Evolutionary conservation across 2,888 invertebrate species (phyloP), one percentile per base, ranked within the genome.

Genomic region (Julus scanicus): DNA sequence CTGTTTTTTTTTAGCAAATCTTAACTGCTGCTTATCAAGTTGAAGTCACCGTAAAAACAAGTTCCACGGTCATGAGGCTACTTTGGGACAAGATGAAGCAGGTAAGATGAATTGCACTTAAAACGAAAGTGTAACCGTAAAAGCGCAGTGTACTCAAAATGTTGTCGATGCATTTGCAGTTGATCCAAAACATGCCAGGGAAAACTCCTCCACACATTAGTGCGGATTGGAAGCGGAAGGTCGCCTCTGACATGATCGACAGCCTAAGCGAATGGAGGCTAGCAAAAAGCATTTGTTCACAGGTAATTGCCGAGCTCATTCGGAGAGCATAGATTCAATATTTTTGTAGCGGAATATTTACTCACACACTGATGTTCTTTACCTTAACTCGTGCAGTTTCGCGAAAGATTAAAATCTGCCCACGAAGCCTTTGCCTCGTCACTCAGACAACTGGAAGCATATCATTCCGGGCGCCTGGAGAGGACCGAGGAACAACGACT

Each of bases 401-500:
- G 95, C 90, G 96, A 97, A 90, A 94, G 95, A 86, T 93, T 97
- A 53, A 94, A 94, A 90, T 93, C 94, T 3, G 96, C 97, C 0
- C 97, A 97, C 91, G 96, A 96, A 91, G 92, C 95, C 0, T 97
- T 97, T 92, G 94, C 95, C 90, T 92, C 94, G 0, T 96, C 96
- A 15, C 93, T 97, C 88, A 93, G 94, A 44, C 94, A 95, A 71
- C 92, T 97, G 17, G 95, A 96, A 91, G 93, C 94, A 57, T 95
- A 95, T 90, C 94, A 96, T 89, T 94, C 94, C 0, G 95, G 94
- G 8, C 94, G 96, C 87, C 92, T 97, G 89, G 96, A 96, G 90
- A 95, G 95, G 91, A 96, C 96, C 0, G 97, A 97, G 91, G 96
- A 96, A 90, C 95, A 95, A 90, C 94, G 96, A 90, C 93, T 95